Evolutionary conservation across 2,113 vertebrate species (phyloP).

Genomic region (Pluvianellus socialis): DNA sequence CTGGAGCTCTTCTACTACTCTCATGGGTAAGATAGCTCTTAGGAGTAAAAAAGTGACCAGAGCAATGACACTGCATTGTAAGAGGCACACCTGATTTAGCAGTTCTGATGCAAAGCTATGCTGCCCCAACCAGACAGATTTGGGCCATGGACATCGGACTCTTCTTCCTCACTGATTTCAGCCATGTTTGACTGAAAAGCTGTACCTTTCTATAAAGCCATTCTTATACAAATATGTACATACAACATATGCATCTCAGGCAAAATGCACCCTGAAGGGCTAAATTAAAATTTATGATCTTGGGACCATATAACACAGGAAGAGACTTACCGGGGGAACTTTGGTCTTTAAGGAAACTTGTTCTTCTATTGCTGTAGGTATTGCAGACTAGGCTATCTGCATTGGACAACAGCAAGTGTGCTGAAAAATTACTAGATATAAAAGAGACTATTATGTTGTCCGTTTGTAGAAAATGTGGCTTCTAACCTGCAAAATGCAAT

Average conservation of each 20-base stretch:
- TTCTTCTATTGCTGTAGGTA: background rate
- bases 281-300: background rate
- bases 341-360: background rate
- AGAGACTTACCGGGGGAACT: background rate
- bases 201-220: background rate
- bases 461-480: background rate
- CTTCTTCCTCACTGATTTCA: background rate
- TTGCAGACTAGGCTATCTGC: background rate
- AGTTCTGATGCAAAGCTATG: background rate
- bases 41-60: background rate
- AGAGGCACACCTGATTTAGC: background rate
- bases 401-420: background rate
- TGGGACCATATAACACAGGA: background rate
- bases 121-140: background rate
- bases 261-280: background rate
- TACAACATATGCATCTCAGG: background rate
- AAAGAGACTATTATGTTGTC: background rate
- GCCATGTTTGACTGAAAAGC: background rate
- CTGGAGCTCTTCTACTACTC: background rate
- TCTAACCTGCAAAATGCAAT: background rate
- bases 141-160: background rate
- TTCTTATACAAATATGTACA: fast-evolving
- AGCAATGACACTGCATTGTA: background rate
- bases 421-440: background rate
- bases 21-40: background rate